Conservation (phyloP, 2,113 vertebrate species). For the Misgurnus mizolepis region DNA sequence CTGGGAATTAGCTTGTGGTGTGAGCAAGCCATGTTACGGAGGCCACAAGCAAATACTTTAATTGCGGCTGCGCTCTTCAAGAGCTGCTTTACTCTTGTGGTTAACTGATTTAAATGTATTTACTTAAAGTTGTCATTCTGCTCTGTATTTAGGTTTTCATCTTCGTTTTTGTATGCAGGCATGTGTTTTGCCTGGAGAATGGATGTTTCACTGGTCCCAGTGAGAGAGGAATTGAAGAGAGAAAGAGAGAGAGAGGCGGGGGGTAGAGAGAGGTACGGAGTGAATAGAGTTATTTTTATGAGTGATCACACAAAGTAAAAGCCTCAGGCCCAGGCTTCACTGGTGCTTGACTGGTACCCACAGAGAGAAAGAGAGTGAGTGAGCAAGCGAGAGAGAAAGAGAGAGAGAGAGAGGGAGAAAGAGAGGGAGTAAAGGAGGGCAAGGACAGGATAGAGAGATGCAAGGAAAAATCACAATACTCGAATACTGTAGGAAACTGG, state of each 20-base stretch:
- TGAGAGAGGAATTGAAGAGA: slow-evolving; percentile 15
- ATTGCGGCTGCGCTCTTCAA: slow-evolving; percentile 52
- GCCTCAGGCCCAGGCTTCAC: slow-evolving; percentile 34
- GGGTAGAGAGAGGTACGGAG: not conserved
- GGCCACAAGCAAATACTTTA: slow-evolving; percentile 62
- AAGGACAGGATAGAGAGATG: not conserved
- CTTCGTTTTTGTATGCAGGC: not conserved
- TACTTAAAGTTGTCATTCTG: slow-evolving; percentile 2
- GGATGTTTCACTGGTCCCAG: not conserved
- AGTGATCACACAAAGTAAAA: slow-evolving; percentile 37
- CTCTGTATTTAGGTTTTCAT: not conserved
- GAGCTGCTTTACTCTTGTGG: slow-evolving; percentile 20
- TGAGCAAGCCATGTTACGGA: slow-evolving; percentile 54
- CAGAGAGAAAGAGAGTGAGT: not conserved
- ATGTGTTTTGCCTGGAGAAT: slow-evolving; percentile 2
- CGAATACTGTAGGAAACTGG: too few relatives aligned
- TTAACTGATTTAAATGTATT: not conserved
- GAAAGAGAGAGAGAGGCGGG: not conserved
- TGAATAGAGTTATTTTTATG: slow-evolving; percentile 39
- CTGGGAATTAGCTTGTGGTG: slow-evolving; percentile 59
- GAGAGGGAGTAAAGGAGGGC: not conserved
- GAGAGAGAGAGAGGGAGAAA: too few relatives aligned
- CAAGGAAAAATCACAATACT: not conserved
- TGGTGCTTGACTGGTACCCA: slow-evolving; percentile 34
- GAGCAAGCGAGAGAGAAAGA: not conserved